A percentile compares a stretch with the other conserved stretches of the same genome.
These are phyloP conservation scores for Criorhina ranunculi DNA, from an alignment of 2,888 invertebrate species.

Conservation along the genomic window DNA sequence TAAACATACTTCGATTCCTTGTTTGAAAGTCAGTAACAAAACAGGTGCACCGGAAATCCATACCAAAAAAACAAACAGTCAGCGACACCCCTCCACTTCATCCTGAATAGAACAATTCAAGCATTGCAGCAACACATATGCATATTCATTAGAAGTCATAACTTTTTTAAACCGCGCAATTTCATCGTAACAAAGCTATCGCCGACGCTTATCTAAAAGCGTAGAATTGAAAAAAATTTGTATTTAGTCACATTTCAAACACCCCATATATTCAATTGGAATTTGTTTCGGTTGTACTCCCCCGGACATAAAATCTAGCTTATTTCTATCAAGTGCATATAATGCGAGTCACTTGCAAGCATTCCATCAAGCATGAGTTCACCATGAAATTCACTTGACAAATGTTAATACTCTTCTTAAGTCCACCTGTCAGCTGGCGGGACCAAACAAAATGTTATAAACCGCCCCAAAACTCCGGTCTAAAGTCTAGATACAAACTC, in stretches of 20 bases:
- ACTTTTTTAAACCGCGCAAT: conserved; percentile 8
- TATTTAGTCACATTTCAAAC: conserved; percentile 3
- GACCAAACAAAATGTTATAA: conserved; percentile 4
- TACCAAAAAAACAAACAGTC: no score
- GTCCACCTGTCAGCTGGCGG: conserved; percentile 32
- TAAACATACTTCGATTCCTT: conserved; percentile 21
- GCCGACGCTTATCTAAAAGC: background rate
- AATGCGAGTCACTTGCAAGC: conserved; percentile 25
- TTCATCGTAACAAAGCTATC: conserved; percentile 9
- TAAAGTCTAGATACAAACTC: conserved; percentile 49
- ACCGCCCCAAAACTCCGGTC: background rate
- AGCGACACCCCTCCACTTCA: no score
- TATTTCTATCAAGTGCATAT: conserved; percentile 10
- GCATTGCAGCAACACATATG: no score
- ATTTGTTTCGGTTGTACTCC: conserved; percentile 19
- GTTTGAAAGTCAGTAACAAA: conserved; percentile 44
- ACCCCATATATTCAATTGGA: conserved; percentile 3
- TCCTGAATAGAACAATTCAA: no score
- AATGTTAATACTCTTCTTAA: conserved; percentile 28
- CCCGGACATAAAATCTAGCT: no score
- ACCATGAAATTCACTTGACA: conserved; percentile 10
- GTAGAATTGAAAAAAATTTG: background rate
- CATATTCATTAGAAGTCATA: background rate
- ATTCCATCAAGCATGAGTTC: conserved; percentile 2
- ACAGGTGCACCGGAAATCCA: conserved; percentile 61